These are phyloP conservation scores for Anarsia innoxiella DNA, from an alignment of 2,888 invertebrate genomes.

Conservation along the genomic window DNA sequence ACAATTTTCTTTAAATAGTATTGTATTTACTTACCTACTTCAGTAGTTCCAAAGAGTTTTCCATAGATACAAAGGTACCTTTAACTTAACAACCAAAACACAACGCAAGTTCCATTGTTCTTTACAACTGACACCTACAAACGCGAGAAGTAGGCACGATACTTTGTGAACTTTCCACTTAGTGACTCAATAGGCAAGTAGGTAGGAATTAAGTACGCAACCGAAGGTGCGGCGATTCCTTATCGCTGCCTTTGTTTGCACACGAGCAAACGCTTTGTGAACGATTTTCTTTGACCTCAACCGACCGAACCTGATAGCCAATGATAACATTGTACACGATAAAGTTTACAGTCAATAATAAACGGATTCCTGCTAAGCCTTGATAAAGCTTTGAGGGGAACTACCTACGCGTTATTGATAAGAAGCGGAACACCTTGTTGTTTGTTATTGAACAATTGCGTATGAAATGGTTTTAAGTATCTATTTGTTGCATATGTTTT, in stretches of 20 bases:
- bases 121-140: no score
- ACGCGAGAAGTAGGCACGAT: no score
- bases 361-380: constrained; percentile 8
- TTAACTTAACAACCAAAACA: no score
- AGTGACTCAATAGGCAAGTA: constrained; percentile 3
- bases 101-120: no score
- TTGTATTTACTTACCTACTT: no score
- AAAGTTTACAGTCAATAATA: constrained; percentile 19
- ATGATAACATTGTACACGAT: constrained; percentile 30
- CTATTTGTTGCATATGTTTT: no score
- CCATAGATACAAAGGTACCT: no score
- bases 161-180: not conserved
- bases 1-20: no score
- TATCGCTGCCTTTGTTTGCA: constrained; percentile 31
- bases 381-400: constrained; percentile 5
- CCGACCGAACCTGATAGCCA: constrained; percentile 5
- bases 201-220: not conserved
- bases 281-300: constrained; percentile 17
- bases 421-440: constrained; percentile 5
- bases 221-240: constrained; percentile 16
- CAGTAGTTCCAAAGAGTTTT: no score
- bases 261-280: constrained; percentile 23
- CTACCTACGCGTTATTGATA: constrained; percentile 3
- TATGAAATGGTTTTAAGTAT: no score
- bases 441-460: no score